A percentile compares a stretch with the other conserved stretches of the same genome.
phyloP scores from a whole-genome alignment of 1,140 invertebrate species.

The Pseudomyrmex dendroicus region DNA sequence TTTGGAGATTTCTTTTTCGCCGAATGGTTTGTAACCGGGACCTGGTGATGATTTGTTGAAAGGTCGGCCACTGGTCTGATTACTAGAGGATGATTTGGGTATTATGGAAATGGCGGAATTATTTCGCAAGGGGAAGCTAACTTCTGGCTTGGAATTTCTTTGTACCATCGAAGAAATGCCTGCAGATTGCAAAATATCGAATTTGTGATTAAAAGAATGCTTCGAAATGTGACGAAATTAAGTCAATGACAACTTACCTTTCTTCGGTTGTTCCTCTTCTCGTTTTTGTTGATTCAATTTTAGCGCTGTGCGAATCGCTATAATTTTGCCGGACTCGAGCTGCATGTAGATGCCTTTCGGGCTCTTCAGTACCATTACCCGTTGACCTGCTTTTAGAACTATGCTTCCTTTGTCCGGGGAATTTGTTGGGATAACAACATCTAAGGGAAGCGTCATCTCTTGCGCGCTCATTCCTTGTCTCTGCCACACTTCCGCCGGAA shows the following conservation, averaged over 20 bases:
- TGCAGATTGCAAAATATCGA: conserved; percentile 62
- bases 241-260: conserved; percentile 75
- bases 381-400: conserved; percentile 95
- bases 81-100: conserved; percentile 85
- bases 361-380: conserved; percentile 97
- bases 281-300: conserved; percentile 89
- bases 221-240: neutral
- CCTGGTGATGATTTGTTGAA: conserved; percentile 76
- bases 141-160: conserved; percentile 86
- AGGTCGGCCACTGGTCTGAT: conserved; percentile 75
- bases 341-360: conserved; percentile 98
- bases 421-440: conserved; percentile 97
- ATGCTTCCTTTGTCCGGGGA: conserved; percentile 94
- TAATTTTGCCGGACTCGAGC: conserved; percentile 97
- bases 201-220: neutral
- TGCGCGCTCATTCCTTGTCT: conserved; percentile 97
- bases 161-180: conserved; percentile 83
- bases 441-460: conserved; percentile 95
- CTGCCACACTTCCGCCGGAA: conserved; percentile 94
- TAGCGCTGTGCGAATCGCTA: conserved; percentile 94
- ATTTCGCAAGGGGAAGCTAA: conserved; percentile 87
- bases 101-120: conserved; percentile 89
- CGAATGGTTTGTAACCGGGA: conserved; percentile 79
- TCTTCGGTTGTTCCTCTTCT: conserved; percentile 85
- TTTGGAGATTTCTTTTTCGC: conserved; percentile 78